These are phyloP conservation scores for Branchipolynoe longqiensis DNA, from an alignment of 2,888 invertebrate genomes.

Conservation along the genomic window DNA sequence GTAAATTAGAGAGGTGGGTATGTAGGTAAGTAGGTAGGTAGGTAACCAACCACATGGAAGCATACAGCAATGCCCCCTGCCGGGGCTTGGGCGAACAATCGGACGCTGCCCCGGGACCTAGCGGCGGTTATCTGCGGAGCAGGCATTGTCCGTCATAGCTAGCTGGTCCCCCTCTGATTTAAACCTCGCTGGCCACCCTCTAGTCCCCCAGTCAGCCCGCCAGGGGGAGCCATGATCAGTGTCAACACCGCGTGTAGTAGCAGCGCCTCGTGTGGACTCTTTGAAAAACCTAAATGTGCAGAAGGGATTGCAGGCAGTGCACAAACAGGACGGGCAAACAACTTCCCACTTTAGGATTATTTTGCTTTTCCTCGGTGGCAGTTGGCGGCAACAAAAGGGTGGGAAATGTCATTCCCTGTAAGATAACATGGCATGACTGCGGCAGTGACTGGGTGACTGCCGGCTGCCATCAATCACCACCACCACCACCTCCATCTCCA, in stretches of 20 bases:
- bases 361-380: slow-evolving; percentile 22
- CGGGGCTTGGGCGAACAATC: neutral
- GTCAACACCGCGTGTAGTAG: slow-evolving; percentile 46
- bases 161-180: too few relatives aligned
- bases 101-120: neutral
- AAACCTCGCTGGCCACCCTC: too few relatives aligned
- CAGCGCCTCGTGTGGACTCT: slow-evolving; percentile 16
- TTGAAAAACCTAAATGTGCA: slow-evolving; percentile 56
- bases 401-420: slow-evolving; percentile 11
- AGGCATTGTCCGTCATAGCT: too few relatives aligned
- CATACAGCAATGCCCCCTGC: neutral
- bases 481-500: slow-evolving; percentile 9
- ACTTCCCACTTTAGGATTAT: slow-evolving; percentile 1
- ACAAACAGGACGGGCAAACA: slow-evolving; percentile 45
- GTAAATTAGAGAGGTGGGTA: too few relatives aligned
- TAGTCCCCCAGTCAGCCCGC: too few relatives aligned
- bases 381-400: slow-evolving; percentile 22
- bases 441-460: too few relatives aligned
- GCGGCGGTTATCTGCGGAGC: neutral
- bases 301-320: slow-evolving; percentile 41
- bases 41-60: too few relatives aligned
- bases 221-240: slow-evolving; percentile 24
- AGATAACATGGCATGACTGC: slow-evolving; percentile 1
- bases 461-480: neutral
- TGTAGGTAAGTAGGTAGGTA: too few relatives aligned